Conservation (phyloP, 2,113 vertebrate species). For the Urocynchramus pylzowi region DNA sequence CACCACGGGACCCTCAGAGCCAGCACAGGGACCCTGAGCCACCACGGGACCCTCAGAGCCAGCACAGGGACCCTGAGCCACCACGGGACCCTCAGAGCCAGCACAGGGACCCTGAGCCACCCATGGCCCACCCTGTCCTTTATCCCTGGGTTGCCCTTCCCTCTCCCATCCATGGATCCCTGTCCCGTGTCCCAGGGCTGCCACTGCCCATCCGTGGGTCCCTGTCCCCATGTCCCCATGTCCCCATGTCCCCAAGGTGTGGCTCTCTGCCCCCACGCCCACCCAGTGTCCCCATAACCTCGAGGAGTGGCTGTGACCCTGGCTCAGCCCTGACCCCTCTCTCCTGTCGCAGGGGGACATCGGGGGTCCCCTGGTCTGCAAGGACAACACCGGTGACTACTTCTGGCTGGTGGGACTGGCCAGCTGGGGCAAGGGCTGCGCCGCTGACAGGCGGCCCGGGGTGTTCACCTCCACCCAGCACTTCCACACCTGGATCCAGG, state of each 20-base stretch:
- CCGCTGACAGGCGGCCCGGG: neutral
- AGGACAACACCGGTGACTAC: neutral
- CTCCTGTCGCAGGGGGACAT: neutral
- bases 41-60: too few relatives aligned
- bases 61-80: too few relatives aligned
- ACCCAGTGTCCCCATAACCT: too few relatives aligned
- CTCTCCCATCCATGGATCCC: neutral
- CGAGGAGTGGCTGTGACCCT: neutral
- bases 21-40: too few relatives aligned
- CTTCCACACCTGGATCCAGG: neutral
- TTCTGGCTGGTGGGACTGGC: neutral
- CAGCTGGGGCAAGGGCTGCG: neutral
- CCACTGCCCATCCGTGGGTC: neutral
- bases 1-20: too few relatives aligned
- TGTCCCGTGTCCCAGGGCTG: neutral
- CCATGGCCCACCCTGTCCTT: too few relatives aligned
- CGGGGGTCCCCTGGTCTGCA: neutral
- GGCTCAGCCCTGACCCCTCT: neutral
- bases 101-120: too few relatives aligned
- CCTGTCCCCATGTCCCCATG: neutral
- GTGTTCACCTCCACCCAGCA: neutral
- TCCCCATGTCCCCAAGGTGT: neutral
- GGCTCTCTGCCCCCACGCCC: too few relatives aligned
- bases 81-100: too few relatives aligned
- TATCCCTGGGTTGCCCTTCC: neutral